Evolutionary conservation across 2,797 vertebrate species (phyloP).

Genomic region (Centropyge bicolor): DNA sequence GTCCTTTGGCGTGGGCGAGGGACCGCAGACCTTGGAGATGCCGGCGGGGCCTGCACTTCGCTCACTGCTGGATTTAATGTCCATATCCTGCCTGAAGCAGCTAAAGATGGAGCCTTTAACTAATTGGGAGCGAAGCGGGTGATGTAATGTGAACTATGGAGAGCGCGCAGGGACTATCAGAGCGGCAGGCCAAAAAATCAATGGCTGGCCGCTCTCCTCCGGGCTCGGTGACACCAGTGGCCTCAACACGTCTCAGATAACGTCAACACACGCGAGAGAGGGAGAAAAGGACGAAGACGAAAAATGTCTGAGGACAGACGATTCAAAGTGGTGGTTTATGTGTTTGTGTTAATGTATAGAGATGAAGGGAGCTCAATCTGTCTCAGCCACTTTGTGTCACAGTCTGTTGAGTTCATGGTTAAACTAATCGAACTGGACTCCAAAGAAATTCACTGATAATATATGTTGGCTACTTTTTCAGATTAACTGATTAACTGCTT

Average conservation of each 20-base stretch:
- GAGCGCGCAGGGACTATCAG: constrained; percentile 62
- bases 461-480: neutral
- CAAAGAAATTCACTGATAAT: neutral
- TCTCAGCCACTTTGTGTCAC: constrained; percentile 16
- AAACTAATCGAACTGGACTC: neutral
- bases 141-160: constrained; percentile 78
- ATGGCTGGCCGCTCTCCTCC: constrained; percentile 40
- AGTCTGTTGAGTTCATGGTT: constrained; percentile 10
- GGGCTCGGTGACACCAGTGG: constrained; percentile 49
- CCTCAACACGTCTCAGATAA: constrained; percentile 63
- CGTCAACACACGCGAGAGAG: constrained; percentile 53
- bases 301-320: neutral
- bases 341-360: constrained; percentile 25
- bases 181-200: constrained; percentile 48
- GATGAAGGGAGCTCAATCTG: neutral
- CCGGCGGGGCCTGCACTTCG: constrained; percentile 42
- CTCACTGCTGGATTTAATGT: constrained; percentile 74
- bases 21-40: constrained; percentile 62
- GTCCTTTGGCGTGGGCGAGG: constrained; percentile 70
- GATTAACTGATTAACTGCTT: neutral
- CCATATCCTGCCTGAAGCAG: constrained; percentile 74
- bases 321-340: constrained; percentile 6
- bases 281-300: constrained; percentile 20
- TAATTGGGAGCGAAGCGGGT: constrained; percentile 72
- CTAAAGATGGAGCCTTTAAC: constrained; percentile 69